Evolutionary conservation across 2,888 invertebrate genomes (phyloP), one percentile per base, ranked within the genome.

Genomic region (Lycia hirtaria): DNA sequence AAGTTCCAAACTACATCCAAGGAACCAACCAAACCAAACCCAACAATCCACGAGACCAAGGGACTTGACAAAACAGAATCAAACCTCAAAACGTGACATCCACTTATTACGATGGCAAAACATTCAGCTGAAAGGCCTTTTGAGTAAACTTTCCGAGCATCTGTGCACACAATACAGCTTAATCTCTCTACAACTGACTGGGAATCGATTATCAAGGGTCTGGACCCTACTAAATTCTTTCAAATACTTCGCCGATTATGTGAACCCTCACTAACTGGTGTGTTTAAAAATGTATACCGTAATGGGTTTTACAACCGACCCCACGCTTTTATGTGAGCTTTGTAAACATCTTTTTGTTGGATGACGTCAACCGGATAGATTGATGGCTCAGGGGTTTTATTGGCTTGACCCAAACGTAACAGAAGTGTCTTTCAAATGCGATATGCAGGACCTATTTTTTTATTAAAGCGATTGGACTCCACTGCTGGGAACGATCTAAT

Each of bases 191-290:
- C 63, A 65, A 62, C 65, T 68, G 65, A 67, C 62, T 64, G 57
- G 44, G 61, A 70, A 71, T 68, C 69, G 69, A 71, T 71, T 71
- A 68, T 62, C 51, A 59, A 48, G 51, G 53, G 62, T 63, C 54
- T 28, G 62, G 10, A 67, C 68, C 67, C 65, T 62, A 63, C 63
- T 69, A 67, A 67, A 68, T 67, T 67, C 66, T 67, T 69, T 64
- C 54, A 56, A 60, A 62, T 62, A 66, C 58, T 60, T 57, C 38
- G 15, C 41, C 59, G 57, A 63, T 66, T 66, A 66, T 52, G 51
- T 62, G 47, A 28, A 55, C 56, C 55, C 49, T 62, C 26, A 58
- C 56, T 61, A 66, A 66, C 64, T 65, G 66, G 65, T 56, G 37
- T 51, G 57, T 62, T 68, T 64, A 62, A 65, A 65, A 68, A 68